These are phyloP conservation scores for Caenorhabditis sp. DNA, from an alignment of 2,888 invertebrate species.

Conservation along the genomic window DNA sequence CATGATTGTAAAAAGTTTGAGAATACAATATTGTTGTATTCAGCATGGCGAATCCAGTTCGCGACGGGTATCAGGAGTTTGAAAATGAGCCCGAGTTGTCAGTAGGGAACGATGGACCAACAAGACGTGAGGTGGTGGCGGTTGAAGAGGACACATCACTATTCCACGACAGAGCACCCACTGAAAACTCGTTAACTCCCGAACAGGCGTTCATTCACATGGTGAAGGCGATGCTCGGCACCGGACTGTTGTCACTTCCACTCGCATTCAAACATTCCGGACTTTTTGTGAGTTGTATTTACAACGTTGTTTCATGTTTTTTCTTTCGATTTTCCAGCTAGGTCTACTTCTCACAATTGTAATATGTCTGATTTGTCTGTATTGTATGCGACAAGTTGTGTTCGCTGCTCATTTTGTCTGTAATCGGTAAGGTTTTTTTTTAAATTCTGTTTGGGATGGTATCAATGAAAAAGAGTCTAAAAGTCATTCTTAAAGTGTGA, in stretches of 20 bases:
- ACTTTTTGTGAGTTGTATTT: conserved; percentile 73
- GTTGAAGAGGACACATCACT: conserved; percentile 46
- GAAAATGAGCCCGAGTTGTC: conserved; percentile 43
- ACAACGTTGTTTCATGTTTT: not conserved
- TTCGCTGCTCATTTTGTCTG: conserved; percentile 73
- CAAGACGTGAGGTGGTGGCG: conserved; percentile 3
- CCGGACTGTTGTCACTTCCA: conserved; percentile 95
- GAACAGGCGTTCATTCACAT: conserved; percentile 74
- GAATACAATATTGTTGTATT: too few species aligned
- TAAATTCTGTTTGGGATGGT: too few species aligned
- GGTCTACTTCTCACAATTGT: conserved; percentile 83
- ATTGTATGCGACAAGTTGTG: conserved; percentile 90
- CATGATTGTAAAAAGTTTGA: too few species aligned
- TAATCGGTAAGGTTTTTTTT: conserved; percentile 35
- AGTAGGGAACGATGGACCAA: conserved; percentile 9
- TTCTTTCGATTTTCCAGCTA: conserved; percentile 66
- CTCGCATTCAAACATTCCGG: conserved; percentile 90
- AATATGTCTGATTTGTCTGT: conserved; percentile 85
- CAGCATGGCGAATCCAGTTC: conserved; percentile 48
- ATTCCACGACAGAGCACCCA: conserved; percentile 39
- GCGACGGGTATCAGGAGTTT: conserved; percentile 52
- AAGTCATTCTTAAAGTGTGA: too few species aligned
- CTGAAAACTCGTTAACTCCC: conserved; percentile 42
- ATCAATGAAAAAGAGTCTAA: too few species aligned
- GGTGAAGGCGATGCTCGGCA: conserved; percentile 88